Evolutionary conservation across 2,888 invertebrate species (phyloP).

Genomic region (Monoplex corrugatus): DNA sequence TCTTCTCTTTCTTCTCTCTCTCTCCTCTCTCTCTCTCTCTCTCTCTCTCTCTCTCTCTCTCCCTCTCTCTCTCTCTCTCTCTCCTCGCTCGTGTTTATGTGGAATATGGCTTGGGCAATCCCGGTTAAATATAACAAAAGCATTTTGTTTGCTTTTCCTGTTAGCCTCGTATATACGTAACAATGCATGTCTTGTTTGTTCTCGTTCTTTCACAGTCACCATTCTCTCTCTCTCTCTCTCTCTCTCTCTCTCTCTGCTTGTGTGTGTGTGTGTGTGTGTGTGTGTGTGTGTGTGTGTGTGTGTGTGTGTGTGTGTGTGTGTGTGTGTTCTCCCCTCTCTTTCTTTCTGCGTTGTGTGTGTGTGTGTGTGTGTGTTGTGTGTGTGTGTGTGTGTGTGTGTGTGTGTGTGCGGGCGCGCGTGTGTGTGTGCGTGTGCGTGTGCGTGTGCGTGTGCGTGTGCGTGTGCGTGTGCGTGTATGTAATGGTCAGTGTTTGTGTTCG

Average conservation of each 20-base stretch:
- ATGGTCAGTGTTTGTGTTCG: not conserved
- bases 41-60: conserved; percentile 33
- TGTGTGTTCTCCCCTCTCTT: not conserved
- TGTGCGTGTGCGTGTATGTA: not conserved
- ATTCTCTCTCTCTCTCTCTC: conserved; percentile 25
- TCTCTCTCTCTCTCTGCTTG: not conserved
- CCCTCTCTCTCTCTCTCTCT: not conserved
- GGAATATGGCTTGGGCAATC: no score
- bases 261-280: not conserved
- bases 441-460: not conserved
- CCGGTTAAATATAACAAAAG: no score
- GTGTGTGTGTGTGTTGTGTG: not conserved
- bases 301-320: not conserved
- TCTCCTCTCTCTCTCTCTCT: not conserved
- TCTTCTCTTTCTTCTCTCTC: not conserved
- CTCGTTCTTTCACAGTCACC: not conserved
- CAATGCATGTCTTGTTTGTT: no score
- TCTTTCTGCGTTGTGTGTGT: not conserved
- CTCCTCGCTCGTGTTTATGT: no score
- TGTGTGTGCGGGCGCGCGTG: no score
- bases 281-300: not conserved
- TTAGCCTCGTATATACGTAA: no score
- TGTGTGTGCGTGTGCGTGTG: not conserved
- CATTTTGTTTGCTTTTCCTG: no score
- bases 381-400: conserved; percentile 10